A percentile compares a stretch with the other conserved stretches of the same genome.
phyloP scores from a whole-genome alignment of 2,113 vertebrate genomes.

The Nothocercus nigrocapillus region DNA sequence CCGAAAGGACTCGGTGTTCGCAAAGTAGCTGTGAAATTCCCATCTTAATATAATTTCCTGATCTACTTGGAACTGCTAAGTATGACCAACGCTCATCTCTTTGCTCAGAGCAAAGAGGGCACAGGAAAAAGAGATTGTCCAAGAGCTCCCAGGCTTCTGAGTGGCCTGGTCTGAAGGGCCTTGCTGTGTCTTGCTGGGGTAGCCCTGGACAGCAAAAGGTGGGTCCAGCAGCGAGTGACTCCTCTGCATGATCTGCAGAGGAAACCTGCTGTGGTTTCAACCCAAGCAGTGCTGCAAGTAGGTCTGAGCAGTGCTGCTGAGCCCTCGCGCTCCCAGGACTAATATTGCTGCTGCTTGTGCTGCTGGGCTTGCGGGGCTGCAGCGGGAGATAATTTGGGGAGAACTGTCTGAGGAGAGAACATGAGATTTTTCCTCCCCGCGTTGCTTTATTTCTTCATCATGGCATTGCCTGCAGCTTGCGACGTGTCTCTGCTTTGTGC shows the following conservation, averaged over 20 bases:
- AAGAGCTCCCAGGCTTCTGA: background rate
- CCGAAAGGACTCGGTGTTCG: background rate
- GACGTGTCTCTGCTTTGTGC: background rate
- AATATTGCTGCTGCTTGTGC: too few relatives aligned
- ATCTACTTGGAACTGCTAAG: conserved; percentile 27
- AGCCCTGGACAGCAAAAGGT: too few relatives aligned
- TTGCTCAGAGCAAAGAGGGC: conserved; percentile 31
- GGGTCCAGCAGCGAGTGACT: too few relatives aligned
- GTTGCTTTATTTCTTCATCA: background rate
- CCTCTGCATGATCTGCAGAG: too few relatives aligned
- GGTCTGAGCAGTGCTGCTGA: too few relatives aligned
- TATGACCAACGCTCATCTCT: conserved; percentile 61
- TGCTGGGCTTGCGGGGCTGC: too few relatives aligned
- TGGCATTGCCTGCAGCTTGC: background rate
- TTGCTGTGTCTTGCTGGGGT: too few relatives aligned
- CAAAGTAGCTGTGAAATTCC: conserved; percentile 43
- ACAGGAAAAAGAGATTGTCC: background rate
- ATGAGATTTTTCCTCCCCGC: background rate
- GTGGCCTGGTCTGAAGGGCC: background rate
- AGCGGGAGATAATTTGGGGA: too few relatives aligned
- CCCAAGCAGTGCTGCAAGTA: too few relatives aligned
- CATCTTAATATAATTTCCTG: conserved; percentile 43
- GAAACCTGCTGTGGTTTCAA: too few relatives aligned
- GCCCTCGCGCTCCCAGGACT: too few relatives aligned
- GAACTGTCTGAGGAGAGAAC: background rate